Evolutionary conservation across 2,888 invertebrate species (phyloP).

Genomic region (Diadromus collaris): DNA sequence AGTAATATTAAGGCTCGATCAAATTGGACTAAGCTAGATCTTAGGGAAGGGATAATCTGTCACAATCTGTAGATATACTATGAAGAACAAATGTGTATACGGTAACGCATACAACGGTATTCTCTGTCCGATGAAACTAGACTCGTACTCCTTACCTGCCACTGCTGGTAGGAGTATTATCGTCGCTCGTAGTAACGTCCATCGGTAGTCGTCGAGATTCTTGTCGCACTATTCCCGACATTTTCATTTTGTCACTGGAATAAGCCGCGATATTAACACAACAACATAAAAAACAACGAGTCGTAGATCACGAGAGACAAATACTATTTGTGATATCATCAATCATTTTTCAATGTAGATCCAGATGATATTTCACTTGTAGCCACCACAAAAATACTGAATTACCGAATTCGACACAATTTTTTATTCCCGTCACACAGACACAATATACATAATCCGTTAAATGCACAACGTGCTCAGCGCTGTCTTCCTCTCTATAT

Average conservation of each 20-base stretch:
- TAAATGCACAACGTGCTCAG: not conserved
- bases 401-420: conserved; percentile 1
- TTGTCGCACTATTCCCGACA: conserved; percentile 43
- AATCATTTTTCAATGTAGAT: conserved; percentile 32
- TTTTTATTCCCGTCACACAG: not conserved
- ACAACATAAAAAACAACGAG: not conserved
- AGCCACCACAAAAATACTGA: not conserved
- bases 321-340: conserved; percentile 28
- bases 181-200: conserved; percentile 39
- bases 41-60: too few species aligned
- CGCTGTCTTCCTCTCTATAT: not conserved
- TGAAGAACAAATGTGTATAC: not conserved
- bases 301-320: conserved; percentile 27
- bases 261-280: not conserved
- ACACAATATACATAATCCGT: conserved; percentile 24
- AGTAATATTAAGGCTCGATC: too few species aligned
- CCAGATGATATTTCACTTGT: conserved; percentile 1
- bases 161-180: conserved; percentile 9
- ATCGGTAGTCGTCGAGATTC: conserved; percentile 34
- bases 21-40: too few species aligned
- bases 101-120: not conserved
- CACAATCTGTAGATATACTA: too few species aligned
- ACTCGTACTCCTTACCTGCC: conserved; percentile 51
- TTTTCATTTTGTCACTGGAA: conserved; percentile 19
- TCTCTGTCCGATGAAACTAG: conserved; percentile 29